Conservation (phyloP, 1,140 invertebrate genomes). For the Oncopodura yosiiana region DNA sequence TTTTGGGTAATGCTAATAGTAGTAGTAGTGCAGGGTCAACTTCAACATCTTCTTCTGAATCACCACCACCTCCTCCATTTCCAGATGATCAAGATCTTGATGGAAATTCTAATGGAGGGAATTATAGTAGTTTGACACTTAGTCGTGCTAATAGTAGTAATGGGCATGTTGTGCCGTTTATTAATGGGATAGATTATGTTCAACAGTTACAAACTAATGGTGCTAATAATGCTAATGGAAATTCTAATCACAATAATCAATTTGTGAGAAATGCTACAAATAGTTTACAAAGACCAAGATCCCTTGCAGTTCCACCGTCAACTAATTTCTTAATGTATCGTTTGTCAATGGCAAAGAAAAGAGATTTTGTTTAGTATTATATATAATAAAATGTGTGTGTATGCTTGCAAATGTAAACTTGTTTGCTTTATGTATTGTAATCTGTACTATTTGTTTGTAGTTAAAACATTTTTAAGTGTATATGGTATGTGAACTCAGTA, state of each 20-base stretch:
- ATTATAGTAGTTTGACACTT: too few relatives aligned
- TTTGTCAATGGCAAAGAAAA: constrained; percentile 27
- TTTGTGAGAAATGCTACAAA: too few relatives aligned
- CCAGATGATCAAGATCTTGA: background rate
- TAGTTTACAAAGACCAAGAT: constrained; percentile 26
- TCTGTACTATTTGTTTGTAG: too few relatives aligned
- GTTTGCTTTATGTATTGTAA: too few relatives aligned
- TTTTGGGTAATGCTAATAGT: too few relatives aligned
- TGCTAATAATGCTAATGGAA: background rate
- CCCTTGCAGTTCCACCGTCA: constrained; percentile 16
- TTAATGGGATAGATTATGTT: background rate
- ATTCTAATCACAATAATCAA: background rate
- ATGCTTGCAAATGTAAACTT: too few relatives aligned
- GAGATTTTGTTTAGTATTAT: constrained; percentile 33
- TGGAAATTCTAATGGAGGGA: background rate
- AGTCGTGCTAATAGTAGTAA: background rate
- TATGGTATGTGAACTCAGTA: too few relatives aligned
- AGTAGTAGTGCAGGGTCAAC: too few relatives aligned
- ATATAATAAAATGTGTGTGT: too few relatives aligned
- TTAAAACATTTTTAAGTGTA: too few relatives aligned
- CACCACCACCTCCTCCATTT: background rate
- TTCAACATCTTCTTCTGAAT: background rate
- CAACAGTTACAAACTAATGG: background rate
- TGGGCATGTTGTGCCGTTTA: background rate
- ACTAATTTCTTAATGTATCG: constrained; percentile 27